Evolutionary conservation across 2,888 invertebrate species (phyloP).

Genomic region (Troilus luridus): DNA sequence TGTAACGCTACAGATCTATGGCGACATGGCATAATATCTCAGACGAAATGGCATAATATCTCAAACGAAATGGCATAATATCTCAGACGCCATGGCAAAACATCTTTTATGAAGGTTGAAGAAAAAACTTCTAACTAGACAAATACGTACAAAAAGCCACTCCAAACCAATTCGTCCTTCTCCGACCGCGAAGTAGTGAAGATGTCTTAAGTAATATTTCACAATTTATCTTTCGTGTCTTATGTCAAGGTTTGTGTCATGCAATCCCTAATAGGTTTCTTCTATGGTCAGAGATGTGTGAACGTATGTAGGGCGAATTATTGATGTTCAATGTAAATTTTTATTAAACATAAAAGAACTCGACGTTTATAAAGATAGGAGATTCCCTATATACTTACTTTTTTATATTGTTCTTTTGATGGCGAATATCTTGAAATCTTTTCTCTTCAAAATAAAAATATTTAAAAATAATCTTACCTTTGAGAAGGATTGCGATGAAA

Average conservation of each 20-base stretch:
- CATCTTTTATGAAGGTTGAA: neutral
- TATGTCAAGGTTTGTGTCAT: neutral
- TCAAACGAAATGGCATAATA: no score
- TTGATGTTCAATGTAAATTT: no score
- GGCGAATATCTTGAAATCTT: no score
- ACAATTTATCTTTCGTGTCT: neutral
- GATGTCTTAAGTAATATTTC: neutral
- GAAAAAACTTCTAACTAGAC: neutral
- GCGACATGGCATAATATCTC: neutral
- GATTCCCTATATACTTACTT: no score
- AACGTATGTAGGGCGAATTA: no score
- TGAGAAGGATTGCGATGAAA: constrained; percentile 23
- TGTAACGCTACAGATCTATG: neutral
- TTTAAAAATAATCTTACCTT: neutral
- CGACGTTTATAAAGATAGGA: no score
- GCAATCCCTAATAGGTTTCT: neutral
- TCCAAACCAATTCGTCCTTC: neutral
- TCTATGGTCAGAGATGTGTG: no score
- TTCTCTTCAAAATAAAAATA: no score
- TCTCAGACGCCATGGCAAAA: neutral
- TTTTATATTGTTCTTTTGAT: no score
- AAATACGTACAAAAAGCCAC: no score
- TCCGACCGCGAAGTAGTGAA: neutral
- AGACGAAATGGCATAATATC: neutral
- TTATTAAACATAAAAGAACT: no score